Evolutionary conservation across 1,140 invertebrate species (phyloP).

Genomic region (Belonocnema kinseyi): DNA sequence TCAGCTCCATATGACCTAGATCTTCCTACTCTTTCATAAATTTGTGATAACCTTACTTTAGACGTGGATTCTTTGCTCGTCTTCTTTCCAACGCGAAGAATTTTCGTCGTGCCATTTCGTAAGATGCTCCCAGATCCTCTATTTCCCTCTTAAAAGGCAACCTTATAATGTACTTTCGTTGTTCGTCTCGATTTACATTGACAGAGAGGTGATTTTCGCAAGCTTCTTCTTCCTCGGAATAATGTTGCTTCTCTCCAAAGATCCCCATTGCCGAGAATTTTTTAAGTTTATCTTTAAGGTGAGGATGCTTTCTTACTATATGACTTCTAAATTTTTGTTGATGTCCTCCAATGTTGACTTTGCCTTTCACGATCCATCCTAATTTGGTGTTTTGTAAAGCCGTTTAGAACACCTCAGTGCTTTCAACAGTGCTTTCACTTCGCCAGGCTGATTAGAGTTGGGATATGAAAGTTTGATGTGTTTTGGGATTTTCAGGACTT

Average conservation of each 20-base stretch:
- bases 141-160: no score
- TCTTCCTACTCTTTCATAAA: constrained; percentile 68
- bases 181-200: neutral
- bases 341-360: neutral
- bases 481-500: constrained; percentile 7
- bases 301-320: neutral
- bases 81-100: constrained; percentile 42
- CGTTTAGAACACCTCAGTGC: constrained; percentile 33
- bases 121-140: constrained; percentile 28
- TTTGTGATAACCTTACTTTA: constrained; percentile 53
- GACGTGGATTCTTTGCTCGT: constrained; percentile 38
- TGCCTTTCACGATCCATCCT: constrained; percentile 25
- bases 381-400: constrained; percentile 1
- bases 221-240: constrained; percentile 28
- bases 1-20: no score
- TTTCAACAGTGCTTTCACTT: constrained; percentile 28
- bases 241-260: neutral
- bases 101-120: constrained; percentile 38
- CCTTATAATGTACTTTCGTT: no score
- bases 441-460: neutral
- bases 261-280: neutral
- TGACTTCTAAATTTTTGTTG: neutral
- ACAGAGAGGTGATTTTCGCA: constrained; percentile 5
- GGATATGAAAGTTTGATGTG: constrained; percentile 28
- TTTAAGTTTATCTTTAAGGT: no score